Conservation (phyloP, 2,113 vertebrate genomes). For the Peromyscus californicus region DNA sequence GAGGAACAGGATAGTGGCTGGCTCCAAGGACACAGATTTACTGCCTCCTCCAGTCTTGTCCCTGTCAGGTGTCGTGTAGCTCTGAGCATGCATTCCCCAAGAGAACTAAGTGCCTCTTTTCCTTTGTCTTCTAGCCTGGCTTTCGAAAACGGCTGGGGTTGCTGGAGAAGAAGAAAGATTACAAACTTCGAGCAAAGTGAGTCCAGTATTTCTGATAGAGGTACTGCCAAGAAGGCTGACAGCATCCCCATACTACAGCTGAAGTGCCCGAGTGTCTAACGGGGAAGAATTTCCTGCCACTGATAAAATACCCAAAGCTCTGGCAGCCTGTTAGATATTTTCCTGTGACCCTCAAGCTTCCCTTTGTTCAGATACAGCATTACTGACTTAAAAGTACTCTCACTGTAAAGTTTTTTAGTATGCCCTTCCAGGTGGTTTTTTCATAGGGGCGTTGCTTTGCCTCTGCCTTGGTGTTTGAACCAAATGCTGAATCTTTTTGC, state of each 20-base stretch:
- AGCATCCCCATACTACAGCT: not conserved
- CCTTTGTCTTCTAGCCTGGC: slow-evolving; percentile 88
- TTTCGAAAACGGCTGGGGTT: slow-evolving; percentile 92
- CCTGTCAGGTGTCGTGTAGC: slow-evolving; percentile 31
- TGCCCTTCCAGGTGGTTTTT: slow-evolving; percentile 63
- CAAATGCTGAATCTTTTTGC: not conserved
- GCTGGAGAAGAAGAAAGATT: slow-evolving; percentile 98
- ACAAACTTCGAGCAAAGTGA: slow-evolving; percentile 95
- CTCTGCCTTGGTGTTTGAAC: slow-evolving; percentile 67
- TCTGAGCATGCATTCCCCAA: slow-evolving; percentile 12
- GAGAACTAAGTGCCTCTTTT: slow-evolving; percentile 51
- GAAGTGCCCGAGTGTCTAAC: slow-evolving; percentile 17
- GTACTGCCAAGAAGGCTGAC: slow-evolving; percentile 56
- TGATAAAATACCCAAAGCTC: slow-evolving; percentile 46
- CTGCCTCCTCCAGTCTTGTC: slow-evolving; percentile 10
- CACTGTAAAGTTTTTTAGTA: slow-evolving; percentile 54
- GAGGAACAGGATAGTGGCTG: not conserved
- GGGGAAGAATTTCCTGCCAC: slow-evolving; percentile 63
- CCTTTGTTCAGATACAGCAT: slow-evolving; percentile 56
- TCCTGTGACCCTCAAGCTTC: slow-evolving; percentile 14
- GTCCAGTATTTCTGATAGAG: slow-evolving; percentile 74
- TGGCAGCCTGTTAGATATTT: slow-evolving; percentile 60
- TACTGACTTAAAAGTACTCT: slow-evolving; percentile 61
- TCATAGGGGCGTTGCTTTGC: slow-evolving; percentile 65
- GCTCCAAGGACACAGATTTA: slow-evolving; percentile 64